Evolutionary conservation across 2,113 vertebrate genomes (phyloP), one percentile per base, ranked within the genome.

Genomic region (Sporophila hypoxantha): DNA sequence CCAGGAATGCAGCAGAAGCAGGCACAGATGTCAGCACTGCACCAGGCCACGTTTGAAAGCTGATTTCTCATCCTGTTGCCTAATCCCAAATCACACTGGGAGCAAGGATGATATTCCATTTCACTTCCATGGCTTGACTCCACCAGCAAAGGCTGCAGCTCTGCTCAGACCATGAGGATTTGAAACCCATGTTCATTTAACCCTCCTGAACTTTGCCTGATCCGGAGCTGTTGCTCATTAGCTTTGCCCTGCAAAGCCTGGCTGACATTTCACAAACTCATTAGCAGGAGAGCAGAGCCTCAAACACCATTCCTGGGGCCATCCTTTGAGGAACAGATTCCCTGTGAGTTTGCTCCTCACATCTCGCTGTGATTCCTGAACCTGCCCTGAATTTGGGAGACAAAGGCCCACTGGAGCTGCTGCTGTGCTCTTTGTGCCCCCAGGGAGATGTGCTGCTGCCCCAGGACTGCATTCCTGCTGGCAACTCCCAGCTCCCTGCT

Each of bases 151-250:
- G 0, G 3, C 74, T 53, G 53, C 70, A 90, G 77, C 75, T 84
- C 66, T 62, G 59, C 56, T 62, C 61, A 57, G 18, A 76, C 50
- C 37, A 10, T 0, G 14, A 36, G 73, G 84, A 90, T 80, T 81
- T 92, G 62, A 91, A 89, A 76, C 41, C 79, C 37, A 9, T 39
- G 61, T 91, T 91, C 92, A 39, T 86, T 93, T 95, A 95, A 91
- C 91, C 82, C 69, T 36, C 37, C 56, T 89, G 92, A 93, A 94
- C 91, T 93, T 50, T 67, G 79, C 79, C 90, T 79, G 65, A 29
- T 85, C 85, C 25, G 47, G 34, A 23, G 36, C 53, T 83, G 87
- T 52, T 84, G 50, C 82, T 88, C 79, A 68, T 91, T 93, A 89
- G 85, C 85, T 92, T n/a, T 82, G 85, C 73, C 93, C 89, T 79